Evolutionary conservation across 2,888 invertebrate species (phyloP).

Genomic region (Dryobotodes eremita): DNA sequence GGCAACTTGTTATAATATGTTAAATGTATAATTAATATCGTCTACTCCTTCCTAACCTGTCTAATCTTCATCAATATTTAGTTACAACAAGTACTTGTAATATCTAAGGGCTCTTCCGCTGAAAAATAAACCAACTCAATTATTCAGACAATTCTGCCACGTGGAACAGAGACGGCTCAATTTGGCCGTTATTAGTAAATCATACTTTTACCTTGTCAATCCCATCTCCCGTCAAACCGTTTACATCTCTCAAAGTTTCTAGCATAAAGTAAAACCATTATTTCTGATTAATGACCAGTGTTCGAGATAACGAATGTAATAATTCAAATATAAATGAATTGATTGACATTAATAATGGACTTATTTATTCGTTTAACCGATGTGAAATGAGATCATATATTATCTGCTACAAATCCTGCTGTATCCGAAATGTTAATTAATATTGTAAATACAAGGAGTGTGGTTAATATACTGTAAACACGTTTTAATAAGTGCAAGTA

Average conservation of each 20-base stretch:
- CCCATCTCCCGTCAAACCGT: constrained; percentile 18
- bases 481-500: neutral
- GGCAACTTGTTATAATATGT: no score
- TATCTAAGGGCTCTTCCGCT: neutral
- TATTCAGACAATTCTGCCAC: neutral
- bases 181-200: constrained; percentile 6
- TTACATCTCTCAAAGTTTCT: constrained; percentile 51
- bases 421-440: constrained; percentile 40
- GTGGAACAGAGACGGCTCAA: neutral
- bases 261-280: constrained; percentile 64
- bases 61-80: neutral
- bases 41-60: neutral
- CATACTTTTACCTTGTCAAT: constrained; percentile 34
- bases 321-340: constrained; percentile 51
- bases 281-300: constrained; percentile 63
- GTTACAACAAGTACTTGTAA: no score
- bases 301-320: constrained; percentile 56
- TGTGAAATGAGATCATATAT: constrained; percentile 38
- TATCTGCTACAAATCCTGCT: constrained; percentile 26
- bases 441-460: constrained; percentile 14
- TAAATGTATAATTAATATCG: neutral
- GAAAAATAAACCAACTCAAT: neutral
- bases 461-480: neutral
- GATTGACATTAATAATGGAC: constrained; percentile 54
- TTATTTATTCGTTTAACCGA: constrained; percentile 47